These are phyloP conservation scores for Ptyas mucosa DNA, from an alignment of 2,113 vertebrate species.

Conservation along the genomic window DNA sequence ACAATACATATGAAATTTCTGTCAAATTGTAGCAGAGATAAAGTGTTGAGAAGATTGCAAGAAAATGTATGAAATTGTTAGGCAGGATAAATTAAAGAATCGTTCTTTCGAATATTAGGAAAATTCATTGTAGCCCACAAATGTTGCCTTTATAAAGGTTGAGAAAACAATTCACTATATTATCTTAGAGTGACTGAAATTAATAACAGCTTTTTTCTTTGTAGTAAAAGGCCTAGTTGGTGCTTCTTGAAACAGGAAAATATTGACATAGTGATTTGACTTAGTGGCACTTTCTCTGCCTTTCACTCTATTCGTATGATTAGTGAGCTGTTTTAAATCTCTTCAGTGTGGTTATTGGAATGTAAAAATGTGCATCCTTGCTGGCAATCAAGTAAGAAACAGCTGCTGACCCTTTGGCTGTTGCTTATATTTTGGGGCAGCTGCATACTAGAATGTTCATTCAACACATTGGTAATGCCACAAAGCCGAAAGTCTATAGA, in stretches of 20 bases:
- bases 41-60: not conserved
- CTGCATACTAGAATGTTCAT: not conserved
- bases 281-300: not conserved
- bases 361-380: not conserved
- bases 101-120: not conserved
- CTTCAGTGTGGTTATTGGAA: not conserved
- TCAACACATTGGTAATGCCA: not conserved
- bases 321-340: conserved; percentile 8
- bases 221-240: not conserved
- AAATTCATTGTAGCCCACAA: not conserved
- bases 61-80: not conserved
- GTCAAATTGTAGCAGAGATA: not conserved
- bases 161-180: not conserved
- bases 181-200: not conserved
- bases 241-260: not conserved
- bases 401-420: not conserved
- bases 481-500: not conserved
- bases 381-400: not conserved
- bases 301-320: not conserved
- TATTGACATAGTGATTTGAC: not conserved
- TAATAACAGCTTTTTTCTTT: not conserved
- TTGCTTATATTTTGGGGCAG: not conserved
- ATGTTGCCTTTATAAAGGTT: not conserved
- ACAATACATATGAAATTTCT: not conserved
- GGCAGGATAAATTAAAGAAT: not conserved